Evolutionary conservation across 2,797 vertebrate genomes (phyloP).

Genomic region (Eulemur mongoz): DNA sequence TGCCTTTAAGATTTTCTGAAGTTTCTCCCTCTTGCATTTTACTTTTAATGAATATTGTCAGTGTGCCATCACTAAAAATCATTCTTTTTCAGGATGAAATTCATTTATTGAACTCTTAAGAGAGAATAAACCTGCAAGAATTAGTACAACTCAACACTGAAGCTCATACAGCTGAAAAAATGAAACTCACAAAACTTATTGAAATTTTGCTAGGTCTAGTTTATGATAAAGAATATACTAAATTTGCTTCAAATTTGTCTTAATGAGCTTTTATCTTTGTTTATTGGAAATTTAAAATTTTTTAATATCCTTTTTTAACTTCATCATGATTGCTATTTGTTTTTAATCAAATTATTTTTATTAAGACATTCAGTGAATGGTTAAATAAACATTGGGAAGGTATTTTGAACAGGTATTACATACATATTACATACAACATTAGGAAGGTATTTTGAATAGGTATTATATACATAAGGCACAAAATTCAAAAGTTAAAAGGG

Average conservation of each 20-base stretch:
- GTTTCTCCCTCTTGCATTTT: background rate
- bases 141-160: background rate
- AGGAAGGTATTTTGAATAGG: background rate
- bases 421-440: background rate
- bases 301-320: background rate
- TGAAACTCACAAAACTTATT: background rate
- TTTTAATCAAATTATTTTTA: constrained; percentile 19
- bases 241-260: background rate
- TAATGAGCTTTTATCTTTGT: constrained; percentile 12
- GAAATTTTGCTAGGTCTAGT: background rate
- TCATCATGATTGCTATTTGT: background rate
- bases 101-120: background rate
- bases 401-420: background rate
- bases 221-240: background rate
- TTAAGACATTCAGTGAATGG: background rate
- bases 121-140: background rate
- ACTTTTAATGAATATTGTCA: background rate
- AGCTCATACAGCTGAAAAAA: background rate
- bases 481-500: background rate
- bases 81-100: background rate
- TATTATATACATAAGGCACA: background rate
- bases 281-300: background rate
- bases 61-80: background rate
- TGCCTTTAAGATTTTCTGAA: constrained; percentile 1
- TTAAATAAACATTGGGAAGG: background rate